Evolutionary conservation across 2,113 vertebrate genomes (phyloP).

Genomic region (Leptobrachium ailaonicum): DNA sequence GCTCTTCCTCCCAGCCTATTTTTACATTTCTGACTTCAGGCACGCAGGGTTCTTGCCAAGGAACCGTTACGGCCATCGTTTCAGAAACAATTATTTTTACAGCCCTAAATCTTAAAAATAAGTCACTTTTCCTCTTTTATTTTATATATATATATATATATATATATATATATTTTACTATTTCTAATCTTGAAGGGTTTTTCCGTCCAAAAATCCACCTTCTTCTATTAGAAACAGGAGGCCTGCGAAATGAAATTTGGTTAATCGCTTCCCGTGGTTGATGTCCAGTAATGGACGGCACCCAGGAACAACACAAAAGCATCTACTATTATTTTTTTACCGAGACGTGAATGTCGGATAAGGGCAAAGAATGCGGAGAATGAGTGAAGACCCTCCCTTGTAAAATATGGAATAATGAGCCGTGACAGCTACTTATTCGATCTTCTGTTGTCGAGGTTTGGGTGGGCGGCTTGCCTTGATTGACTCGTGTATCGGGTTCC

Average conservation of each 20-base stretch:
- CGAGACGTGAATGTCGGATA: constrained; percentile 3
- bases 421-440: too few relatives aligned
- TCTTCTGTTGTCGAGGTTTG: too few relatives aligned
- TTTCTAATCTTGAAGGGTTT: constrained; percentile 25
- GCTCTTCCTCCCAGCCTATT: background rate
- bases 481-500: too few relatives aligned
- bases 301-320: constrained; percentile 42
- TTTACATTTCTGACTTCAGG: constrained; percentile 1
- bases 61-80: constrained; percentile 13
- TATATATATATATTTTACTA: too few relatives aligned
- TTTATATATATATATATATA: too few relatives aligned
- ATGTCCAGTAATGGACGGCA: constrained; percentile 30
- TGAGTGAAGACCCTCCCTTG: too few relatives aligned
- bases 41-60: constrained; percentile 6
- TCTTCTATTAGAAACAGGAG: constrained; percentile 37
- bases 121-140: constrained; percentile 38
- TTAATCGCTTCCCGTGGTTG: constrained; percentile 37
- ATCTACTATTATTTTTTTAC: constrained; percentile 17
- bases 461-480: too few relatives aligned
- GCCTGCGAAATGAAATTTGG: constrained; percentile 42
- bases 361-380: constrained; percentile 1
- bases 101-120: constrained; percentile 35
- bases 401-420: too few relatives aligned
- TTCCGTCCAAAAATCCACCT: constrained; percentile 16
- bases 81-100: constrained; percentile 31